These are phyloP conservation scores for Lithosia quadra DNA, from an alignment of 2,888 invertebrate genomes.

Conservation along the genomic window DNA sequence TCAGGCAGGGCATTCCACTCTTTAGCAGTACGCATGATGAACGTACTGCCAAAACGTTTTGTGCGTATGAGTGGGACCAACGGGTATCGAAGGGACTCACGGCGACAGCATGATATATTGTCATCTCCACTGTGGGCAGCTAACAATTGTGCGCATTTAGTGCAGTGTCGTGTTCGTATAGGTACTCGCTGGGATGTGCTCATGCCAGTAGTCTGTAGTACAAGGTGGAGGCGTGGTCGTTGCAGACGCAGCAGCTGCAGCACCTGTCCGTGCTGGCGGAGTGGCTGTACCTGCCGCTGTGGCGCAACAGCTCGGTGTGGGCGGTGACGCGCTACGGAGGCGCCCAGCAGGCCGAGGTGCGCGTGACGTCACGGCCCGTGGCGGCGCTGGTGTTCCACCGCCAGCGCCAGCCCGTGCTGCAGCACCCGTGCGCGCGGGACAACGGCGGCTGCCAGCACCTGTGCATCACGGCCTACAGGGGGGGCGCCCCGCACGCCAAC, in stretches of 20 bases:
- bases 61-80: too few species aligned
- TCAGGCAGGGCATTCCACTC: too few species aligned
- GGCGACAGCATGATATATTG: neutral
- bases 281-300: conserved; percentile 91
- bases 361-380: conserved; percentile 22
- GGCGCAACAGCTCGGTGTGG: conserved; percentile 89
- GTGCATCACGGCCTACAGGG: conserved; percentile 89
- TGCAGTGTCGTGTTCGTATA: too few species aligned
- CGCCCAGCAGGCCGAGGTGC: conserved; percentile 61
- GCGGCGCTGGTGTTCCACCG: conserved; percentile 92
- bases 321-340: conserved; percentile 70
- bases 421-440: conserved; percentile 88
- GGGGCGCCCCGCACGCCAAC: conserved; percentile 80
- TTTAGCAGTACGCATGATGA: too few species aligned
- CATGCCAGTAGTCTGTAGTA: too few species aligned
- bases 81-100: too few species aligned
- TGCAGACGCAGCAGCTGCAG: conserved; percentile 89
- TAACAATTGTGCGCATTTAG: too few species aligned
- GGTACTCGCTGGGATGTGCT: too few species aligned
- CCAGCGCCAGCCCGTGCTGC: conserved; percentile 90
- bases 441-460: conserved; percentile 92
- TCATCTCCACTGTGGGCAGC: too few species aligned
- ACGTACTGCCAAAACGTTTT: too few species aligned
- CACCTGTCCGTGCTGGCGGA: conserved; percentile 92
- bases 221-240: too few species aligned